Evolutionary conservation across 2,888 invertebrate genomes (phyloP), one percentile per base, ranked within the genome.

Genomic region (Eristalis tenax): DNA sequence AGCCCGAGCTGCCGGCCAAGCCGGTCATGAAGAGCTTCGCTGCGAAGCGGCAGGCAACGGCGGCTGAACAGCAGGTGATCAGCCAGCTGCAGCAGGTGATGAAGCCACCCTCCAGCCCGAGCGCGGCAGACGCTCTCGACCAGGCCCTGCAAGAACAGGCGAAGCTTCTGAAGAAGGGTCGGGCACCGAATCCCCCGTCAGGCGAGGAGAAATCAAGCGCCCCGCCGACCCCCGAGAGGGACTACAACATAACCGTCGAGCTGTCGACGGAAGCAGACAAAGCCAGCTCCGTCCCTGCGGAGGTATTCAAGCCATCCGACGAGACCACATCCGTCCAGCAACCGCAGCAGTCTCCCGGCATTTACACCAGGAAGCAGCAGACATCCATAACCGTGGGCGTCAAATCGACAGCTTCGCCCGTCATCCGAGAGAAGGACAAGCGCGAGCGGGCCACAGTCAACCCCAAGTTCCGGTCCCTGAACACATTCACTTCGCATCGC

Each of bases 171-270:
- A 95, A 95, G 90, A 97, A 97, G 92, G 94, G 97, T 69, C 95
- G 96, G 92, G 97, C 97, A 0, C 97, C 97, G 0, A 96, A 96
- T 90, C 97, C 97, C 22, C 97, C 96, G 63, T 83, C 91, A 90
- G 64, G 91, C 90, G 87, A 88, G 88, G 82, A 88, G 10, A 91
- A 91, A 80, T 89, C 89, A 13, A 92, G 91, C 83, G 91, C 91
- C 23, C 92, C 92, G 66, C 91, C 92, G 79, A 92, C 92, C 81
- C 92, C 92, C 5, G 92, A 92, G 75, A 90, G 91, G 59, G 92
- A 92, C 78, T 91, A 91, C 86, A 92, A 91, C 79, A 88, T 91
- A 73, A 89, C 89, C 50, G 89, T 91, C 50, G 92, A 92, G 50
- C 90, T 92, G 57, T 89, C 90, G 13, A 78, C 89, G 38, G 83